Evolutionary conservation across 2,113 vertebrate species (phyloP), one percentile per base, ranked within the genome.

Genomic region (Hemiprocne comata): DNA sequence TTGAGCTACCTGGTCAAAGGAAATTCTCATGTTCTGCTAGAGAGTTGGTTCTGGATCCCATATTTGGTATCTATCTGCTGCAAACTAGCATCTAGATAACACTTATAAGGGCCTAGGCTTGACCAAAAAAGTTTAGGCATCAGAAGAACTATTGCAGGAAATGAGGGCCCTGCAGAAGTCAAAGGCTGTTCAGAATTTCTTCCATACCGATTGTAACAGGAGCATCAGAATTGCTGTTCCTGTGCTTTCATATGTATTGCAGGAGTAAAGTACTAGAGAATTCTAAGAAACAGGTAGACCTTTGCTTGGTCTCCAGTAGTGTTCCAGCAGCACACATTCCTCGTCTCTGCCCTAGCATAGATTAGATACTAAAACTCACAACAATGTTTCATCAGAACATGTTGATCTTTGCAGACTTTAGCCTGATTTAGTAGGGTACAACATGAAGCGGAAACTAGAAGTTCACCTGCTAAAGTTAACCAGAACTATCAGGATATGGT

Each of bases 1-100:
- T 4, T 21, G 9, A 34, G 9, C 24, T 55, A 67, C 0, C 0
- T 36, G 3, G 26, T 33, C 2, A 11, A 72, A 85, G 13, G 13
- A 9, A 72, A 34, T 48, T n/a, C 23, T 80, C 9, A 14, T 80
- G 70, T 80, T 54, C 33, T 85, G 7, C 14, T 46, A 25, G 2
- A 31, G 5, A 29, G 2, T 3, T 53, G 1, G 26, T 17, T 70
- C 26, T 60, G 73, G 16, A 40, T 65, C 5, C 7, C 3, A 2
- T 20, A 46, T 21, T 9, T 1, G 1, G 16, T n/a, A 8, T 9
- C 5, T 54, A 0, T 46, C 10, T 51, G 18, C 33, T 66, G 34
- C 13, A 74, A 67, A 46, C 11, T 15, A 28, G 5, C 23, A 28
- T 24, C 14, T 46, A 53, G 33, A 12, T 9, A 61, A 24, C 33